These are phyloP conservation scores for Lathronympha strigana DNA, from an alignment of 2,888 invertebrate species.

Conservation along the genomic window DNA sequence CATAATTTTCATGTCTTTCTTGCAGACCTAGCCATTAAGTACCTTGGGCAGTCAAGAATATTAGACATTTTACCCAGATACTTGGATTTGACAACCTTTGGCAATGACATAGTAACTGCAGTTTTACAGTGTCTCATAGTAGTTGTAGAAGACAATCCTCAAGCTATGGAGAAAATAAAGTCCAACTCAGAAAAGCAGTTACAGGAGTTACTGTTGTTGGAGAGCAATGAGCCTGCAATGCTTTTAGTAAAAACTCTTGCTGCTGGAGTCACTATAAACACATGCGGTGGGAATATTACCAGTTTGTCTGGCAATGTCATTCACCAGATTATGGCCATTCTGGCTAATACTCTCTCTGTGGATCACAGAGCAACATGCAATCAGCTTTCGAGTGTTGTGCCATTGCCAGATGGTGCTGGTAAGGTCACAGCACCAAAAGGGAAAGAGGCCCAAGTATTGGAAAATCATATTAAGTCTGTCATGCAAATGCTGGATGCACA, in stretches of 20 bases:
- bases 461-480: constrained; percentile 77
- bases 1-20: constrained; percentile 44
- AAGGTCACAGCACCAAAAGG: constrained; percentile 64
- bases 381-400: constrained; percentile 77
- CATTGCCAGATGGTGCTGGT: constrained; percentile 63
- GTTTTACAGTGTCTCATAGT: constrained; percentile 88
- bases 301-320: constrained; percentile 73
- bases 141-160: constrained; percentile 88
- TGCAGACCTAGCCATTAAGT: constrained; percentile 85
- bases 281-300: constrained; percentile 71
- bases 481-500: constrained; percentile 86
- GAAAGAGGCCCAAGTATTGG: constrained; percentile 69
- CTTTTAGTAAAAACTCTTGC: constrained; percentile 83
- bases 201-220: constrained; percentile 68
- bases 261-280: constrained; percentile 84
- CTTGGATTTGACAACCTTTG: constrained; percentile 84
- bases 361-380: constrained; percentile 81
- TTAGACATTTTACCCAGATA: constrained; percentile 85
- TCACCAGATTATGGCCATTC: constrained; percentile 76
- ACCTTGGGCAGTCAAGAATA: constrained; percentile 86
- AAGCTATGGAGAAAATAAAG: constrained; percentile 82
- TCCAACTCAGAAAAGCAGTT: constrained; percentile 73
- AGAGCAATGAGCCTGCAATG: constrained; percentile 68
- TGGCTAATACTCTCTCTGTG: constrained; percentile 80
- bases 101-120: constrained; percentile 81